Percentiles rank a stretch among this genome's conserved stretches.
Evolutionary conservation across 2,113 vertebrate species (phyloP).

Genomic region (Ivindomyrus marchei): DNA sequence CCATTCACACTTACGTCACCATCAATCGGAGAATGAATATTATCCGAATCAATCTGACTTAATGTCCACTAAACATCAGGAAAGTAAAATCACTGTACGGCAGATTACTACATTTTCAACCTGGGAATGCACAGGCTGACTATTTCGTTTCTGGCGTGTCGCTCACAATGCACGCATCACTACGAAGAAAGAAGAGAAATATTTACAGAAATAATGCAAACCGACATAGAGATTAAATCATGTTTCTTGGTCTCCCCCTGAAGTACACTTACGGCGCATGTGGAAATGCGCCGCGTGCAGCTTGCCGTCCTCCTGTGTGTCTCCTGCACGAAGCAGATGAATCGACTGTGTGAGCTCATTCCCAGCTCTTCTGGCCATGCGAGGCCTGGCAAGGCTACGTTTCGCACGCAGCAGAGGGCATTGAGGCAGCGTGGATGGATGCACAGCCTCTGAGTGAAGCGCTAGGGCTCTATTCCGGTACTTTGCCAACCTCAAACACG

Average conservation of each 20-base stretch:
- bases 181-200: background rate
- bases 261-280: background rate
- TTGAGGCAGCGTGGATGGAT: background rate
- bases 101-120: background rate
- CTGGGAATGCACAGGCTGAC: background rate
- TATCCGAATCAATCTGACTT: background rate
- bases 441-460: background rate
- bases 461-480: background rate
- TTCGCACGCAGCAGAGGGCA: background rate
- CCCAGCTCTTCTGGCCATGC: background rate
- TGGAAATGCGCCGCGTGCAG: background rate
- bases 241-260: background rate
- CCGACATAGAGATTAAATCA: background rate
- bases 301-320: background rate
- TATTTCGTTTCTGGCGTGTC: background rate
- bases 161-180: background rate
- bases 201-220: background rate
- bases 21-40: background rate
- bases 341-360: slow-evolving; percentile 5
- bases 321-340: background rate
- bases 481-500: background rate
- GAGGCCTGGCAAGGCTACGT: background rate
- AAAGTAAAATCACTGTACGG: background rate
- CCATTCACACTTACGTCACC: background rate
- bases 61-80: background rate